phyloP scores from a whole-genome alignment of 1,140 invertebrate species.

The Marisa cornuarietis region DNA sequence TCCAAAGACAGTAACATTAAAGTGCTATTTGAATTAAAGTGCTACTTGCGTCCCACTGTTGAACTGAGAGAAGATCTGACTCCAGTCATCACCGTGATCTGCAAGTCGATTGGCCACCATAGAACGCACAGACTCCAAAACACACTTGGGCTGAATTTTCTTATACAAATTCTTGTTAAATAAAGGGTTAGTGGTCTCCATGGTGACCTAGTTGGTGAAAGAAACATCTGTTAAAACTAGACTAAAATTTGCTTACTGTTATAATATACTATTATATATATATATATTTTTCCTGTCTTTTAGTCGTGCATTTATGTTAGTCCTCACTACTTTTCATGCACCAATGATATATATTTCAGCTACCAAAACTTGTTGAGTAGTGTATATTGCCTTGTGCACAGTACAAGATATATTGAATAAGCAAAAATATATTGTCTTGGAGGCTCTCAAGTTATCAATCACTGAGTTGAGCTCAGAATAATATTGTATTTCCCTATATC shows the following conservation, averaged over 20 bases:
- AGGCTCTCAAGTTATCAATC: no score
- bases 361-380: no score
- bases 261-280: not conserved
- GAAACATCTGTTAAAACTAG: not conserved
- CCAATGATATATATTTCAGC: no score
- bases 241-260: not conserved
- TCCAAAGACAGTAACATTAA: not conserved
- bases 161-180: slow-evolving; percentile 73
- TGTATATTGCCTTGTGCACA: no score
- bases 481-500: no score
- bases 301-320: no score
- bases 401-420: no score
- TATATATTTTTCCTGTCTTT: no score
- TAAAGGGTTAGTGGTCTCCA: slow-evolving; percentile 81
- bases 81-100: slow-evolving; percentile 77
- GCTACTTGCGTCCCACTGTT: slow-evolving; percentile 79
- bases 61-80: slow-evolving; percentile 70
- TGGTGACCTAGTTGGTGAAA: slow-evolving; percentile 53
- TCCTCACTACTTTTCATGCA: not conserved
- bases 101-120: slow-evolving; percentile 88
- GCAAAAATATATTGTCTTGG: no score
- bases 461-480: no score
- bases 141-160: slow-evolving; percentile 69
- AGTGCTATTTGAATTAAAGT: not conserved
- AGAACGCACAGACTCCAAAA: slow-evolving; percentile 81